phyloP scores from a whole-genome alignment of 2,888 invertebrate genomes.

The Adineta ricciae region DNA sequence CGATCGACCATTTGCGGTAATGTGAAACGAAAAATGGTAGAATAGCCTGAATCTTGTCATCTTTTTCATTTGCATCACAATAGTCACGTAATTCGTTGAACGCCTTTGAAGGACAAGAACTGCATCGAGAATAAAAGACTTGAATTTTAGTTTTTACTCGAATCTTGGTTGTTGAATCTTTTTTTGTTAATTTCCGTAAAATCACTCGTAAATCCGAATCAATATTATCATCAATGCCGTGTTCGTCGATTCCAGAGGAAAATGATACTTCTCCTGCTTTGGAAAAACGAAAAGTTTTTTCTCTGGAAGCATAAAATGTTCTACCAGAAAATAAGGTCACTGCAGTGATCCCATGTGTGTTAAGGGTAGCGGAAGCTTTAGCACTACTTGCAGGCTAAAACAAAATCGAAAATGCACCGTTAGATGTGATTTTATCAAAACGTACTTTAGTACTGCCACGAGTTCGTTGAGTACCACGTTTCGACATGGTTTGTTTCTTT shows the following conservation, averaged over 20 bases:
- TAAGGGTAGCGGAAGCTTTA: background rate
- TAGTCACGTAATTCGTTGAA: constrained; percentile 22
- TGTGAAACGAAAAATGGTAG: background rate
- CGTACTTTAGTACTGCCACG: background rate
- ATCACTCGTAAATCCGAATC: constrained; percentile 67
- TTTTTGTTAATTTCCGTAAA: constrained; percentile 75
- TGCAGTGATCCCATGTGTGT: background rate
- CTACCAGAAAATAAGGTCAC: background rate
- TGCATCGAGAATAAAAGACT: background rate
- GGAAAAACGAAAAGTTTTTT: background rate
- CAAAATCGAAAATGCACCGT: too few species aligned
- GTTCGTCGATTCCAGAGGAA: background rate
- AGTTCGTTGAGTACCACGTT: constrained; percentile 7
- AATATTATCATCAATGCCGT: constrained; percentile 58
- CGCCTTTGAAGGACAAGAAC: background rate
- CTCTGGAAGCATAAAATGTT: background rate
- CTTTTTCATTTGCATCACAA: background rate
- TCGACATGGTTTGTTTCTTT: background rate
- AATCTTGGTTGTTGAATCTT: constrained; percentile 75
- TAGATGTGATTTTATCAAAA: too few species aligned
- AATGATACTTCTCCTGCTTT: background rate
- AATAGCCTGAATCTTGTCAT: background rate
- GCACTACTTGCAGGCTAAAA: background rate
- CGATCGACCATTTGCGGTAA: constrained; percentile 10
- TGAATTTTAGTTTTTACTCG: constrained; percentile 57